Evolutionary conservation across 92 coral and sea anemone species (phyloP).

Genomic region (Zoanthus gigantus): DNA sequence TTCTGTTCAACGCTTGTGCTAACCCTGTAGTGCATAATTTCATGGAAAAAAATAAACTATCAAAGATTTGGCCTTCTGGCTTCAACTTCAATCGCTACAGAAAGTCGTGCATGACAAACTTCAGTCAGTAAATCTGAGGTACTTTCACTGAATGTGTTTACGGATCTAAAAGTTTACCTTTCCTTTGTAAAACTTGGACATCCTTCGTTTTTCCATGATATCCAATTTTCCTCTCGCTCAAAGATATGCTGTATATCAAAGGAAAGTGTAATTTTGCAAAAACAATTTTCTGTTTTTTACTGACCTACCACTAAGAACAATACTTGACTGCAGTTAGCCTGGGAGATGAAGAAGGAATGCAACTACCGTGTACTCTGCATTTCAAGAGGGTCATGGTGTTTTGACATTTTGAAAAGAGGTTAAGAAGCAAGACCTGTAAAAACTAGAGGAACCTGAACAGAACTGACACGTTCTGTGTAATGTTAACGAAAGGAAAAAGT

Average conservation of each 20-base stretch:
- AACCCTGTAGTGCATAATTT: not conserved
- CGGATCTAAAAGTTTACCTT: slow-evolving; percentile 43
- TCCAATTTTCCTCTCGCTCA: slow-evolving; percentile 98
- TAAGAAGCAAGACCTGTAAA: too few species aligned
- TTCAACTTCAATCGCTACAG: not conserved
- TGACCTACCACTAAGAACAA: too few species aligned
- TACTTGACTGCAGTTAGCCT: too few species aligned
- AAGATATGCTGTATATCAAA: slow-evolving; percentile 72
- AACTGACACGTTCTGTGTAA: too few species aligned
- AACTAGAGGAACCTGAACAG: too few species aligned
- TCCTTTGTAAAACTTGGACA: slow-evolving; percentile 95
- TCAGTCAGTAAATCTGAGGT: not conserved
- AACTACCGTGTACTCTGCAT: too few species aligned
- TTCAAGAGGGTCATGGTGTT: too few species aligned
- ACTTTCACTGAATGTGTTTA: not conserved
- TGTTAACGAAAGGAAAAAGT: too few species aligned
- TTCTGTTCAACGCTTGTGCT: not conserved
- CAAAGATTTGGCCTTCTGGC: not conserved
- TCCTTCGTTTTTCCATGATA: slow-evolving; percentile 95
- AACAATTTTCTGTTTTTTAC: too few species aligned
- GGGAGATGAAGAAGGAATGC: too few species aligned
- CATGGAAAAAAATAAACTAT: not conserved
- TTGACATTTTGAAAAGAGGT: too few species aligned
- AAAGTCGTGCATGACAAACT: not conserved
- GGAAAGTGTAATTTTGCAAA: not conserved